A percentile compares a stretch with the other conserved stretches of the same genome.
phyloP scores from a whole-genome alignment of 2,797 vertebrate species.

The Cyclura pinguis region DNA sequence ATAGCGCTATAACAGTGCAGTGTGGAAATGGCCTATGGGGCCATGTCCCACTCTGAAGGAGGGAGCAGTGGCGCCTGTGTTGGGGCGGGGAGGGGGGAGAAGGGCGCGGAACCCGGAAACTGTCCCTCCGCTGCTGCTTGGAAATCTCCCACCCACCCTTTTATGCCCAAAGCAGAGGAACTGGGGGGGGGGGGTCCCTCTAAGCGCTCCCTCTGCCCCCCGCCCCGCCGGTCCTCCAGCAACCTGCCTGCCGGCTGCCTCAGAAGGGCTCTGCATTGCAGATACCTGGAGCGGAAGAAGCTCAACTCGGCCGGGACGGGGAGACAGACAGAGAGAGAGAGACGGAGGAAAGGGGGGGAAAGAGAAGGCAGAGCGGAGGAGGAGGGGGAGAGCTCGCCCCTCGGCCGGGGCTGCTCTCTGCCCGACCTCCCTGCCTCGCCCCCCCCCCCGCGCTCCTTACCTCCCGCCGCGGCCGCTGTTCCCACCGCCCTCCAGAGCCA shows the following conservation, averaged over 20 bases:
- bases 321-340: too few relatives aligned
- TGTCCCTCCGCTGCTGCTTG: too few relatives aligned
- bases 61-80: too few relatives aligned
- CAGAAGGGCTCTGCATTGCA: background rate
- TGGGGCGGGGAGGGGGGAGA: background rate
- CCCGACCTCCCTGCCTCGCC: background rate
- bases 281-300: background rate
- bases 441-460: background rate
- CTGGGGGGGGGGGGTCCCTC: background rate
- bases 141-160: too few relatives aligned
- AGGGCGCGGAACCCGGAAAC: too few relatives aligned
- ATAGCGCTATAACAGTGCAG: too few relatives aligned
- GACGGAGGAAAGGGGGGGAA: background rate
- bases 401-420: too few relatives aligned
- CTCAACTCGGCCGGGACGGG: background rate
- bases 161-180: too few relatives aligned
- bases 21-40: too few relatives aligned
- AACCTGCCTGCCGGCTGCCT: background rate
- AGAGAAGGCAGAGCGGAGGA: too few relatives aligned
- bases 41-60: background rate
- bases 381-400: background rate
- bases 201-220: too few relatives aligned
- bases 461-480: background rate
- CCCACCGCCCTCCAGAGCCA: slow-evolving; percentile 11
- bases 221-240: too few relatives aligned